phyloP scores from a whole-genome alignment of 2,113 vertebrate genomes.

The Orycteropus afer region DNA sequence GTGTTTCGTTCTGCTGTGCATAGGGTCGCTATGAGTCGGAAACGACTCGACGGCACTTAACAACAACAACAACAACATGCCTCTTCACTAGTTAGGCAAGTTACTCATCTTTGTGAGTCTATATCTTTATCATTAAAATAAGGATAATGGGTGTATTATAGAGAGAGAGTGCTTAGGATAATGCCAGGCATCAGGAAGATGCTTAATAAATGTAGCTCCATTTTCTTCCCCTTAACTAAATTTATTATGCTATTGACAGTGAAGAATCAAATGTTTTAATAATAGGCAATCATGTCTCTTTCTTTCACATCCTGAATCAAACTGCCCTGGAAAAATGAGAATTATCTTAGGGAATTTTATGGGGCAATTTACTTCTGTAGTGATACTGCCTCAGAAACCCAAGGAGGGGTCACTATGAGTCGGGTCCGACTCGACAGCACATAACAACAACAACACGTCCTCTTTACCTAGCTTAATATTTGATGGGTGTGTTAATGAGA shows the following conservation, averaged over 20 bases:
- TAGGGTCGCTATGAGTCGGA: no score
- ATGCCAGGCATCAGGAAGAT: background rate
- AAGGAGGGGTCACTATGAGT: no score
- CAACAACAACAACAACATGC: no score
- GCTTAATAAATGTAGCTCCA: background rate
- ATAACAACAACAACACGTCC: no score
- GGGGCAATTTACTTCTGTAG: no score
- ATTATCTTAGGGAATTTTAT: no score
- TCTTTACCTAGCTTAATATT: background rate
- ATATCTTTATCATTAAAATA: slow-evolving; percentile 62
- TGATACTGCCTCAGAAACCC: no score
- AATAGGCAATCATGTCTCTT: slow-evolving; percentile 12
- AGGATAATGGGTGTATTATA: slow-evolving; percentile 13
- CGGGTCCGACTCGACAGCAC: no score
- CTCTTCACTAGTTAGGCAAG: slow-evolving; percentile 61
- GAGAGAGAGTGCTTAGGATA: background rate
- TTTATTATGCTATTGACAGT: slow-evolving; percentile 10
- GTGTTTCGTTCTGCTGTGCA: no score
- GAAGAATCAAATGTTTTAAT: slow-evolving; percentile 33
- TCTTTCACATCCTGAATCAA: background rate
- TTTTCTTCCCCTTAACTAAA: slow-evolving; percentile 30
- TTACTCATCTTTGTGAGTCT: slow-evolving; percentile 25
- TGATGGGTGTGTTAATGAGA: slow-evolving; percentile 40
- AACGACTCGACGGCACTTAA: no score
- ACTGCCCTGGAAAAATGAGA: slow-evolving; percentile 19